phyloP scores from a whole-genome alignment of 2,797 vertebrate species.

The Ptychadena robeensis region DNA sequence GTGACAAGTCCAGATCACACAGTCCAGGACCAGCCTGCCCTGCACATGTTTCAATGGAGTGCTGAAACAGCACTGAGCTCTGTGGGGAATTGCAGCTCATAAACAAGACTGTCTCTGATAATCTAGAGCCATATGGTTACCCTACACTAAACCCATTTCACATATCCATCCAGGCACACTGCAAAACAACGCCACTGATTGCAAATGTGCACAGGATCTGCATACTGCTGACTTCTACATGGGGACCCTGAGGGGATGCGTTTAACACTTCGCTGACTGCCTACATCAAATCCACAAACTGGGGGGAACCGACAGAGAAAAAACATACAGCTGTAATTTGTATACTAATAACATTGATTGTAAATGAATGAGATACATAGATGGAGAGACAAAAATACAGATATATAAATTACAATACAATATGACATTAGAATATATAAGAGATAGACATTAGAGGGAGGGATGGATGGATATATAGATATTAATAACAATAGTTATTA shows the following conservation, averaged over 20 bases:
- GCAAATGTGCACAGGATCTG: conserved; percentile 37
- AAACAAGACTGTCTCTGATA: conserved; percentile 49
- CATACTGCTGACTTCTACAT: conserved; percentile 39
- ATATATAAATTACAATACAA: too few species aligned
- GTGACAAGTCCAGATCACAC: conserved; percentile 15
- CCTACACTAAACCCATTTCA: conserved; percentile 59
- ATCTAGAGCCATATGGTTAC: conserved; percentile 53
- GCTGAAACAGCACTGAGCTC: conserved; percentile 43
- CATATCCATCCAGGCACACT: conserved; percentile 28
- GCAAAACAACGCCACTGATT: conserved; percentile 43
- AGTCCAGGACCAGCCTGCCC: conserved; percentile 23
- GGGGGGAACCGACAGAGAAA: background rate
- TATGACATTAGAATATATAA: too few species aligned
- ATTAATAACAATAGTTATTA: background rate
- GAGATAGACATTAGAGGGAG: too few species aligned
- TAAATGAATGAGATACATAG: too few species aligned
- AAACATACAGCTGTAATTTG: too few species aligned
- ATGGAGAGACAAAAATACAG: too few species aligned
- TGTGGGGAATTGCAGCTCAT: conserved; percentile 53
- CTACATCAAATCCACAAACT: background rate
- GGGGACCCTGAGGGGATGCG: conserved; percentile 27
- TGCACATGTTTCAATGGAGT: conserved; percentile 31
- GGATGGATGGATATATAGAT: background rate
- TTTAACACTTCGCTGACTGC: conserved; percentile 35
- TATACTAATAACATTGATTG: too few species aligned